phyloP scores from a whole-genome alignment of 2,113 vertebrate genomes.

The Apteryx mantelli region DNA sequence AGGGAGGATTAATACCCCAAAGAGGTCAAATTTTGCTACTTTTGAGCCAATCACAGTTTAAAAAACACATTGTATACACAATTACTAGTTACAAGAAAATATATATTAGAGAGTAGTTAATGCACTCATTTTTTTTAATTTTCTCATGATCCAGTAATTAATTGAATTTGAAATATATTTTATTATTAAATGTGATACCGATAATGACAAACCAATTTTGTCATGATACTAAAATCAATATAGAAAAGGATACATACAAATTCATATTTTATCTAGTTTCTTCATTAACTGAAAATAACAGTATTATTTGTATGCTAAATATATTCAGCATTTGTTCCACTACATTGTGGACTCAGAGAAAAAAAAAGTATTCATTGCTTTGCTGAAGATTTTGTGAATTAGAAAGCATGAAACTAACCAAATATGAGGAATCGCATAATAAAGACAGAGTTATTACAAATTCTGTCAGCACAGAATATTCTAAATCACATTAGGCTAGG shows the following conservation, averaged over 20 bases:
- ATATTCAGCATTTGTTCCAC: background rate
- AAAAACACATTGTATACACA: background rate
- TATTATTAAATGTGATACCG: background rate
- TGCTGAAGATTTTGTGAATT: background rate
- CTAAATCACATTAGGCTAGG: background rate
- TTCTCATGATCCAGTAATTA: background rate
- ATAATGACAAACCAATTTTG: background rate
- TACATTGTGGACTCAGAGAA: rapidly evolving
- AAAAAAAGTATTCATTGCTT: background rate
- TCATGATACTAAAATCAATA: background rate
- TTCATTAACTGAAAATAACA: background rate
- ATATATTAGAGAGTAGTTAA: background rate
- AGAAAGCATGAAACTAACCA: background rate
- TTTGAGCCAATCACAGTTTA: background rate
- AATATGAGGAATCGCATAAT: background rate
- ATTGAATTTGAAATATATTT: background rate
- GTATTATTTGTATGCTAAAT: background rate
- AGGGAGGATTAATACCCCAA: background rate
- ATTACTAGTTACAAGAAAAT: background rate
- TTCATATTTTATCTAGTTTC: background rate
- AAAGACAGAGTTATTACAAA: background rate
- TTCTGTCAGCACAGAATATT: background rate
- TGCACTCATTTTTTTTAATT: background rate
- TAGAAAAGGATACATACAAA: background rate
- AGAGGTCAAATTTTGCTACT: background rate